These are phyloP conservation scores for Bellardia bayeri DNA, from an alignment of 2,888 invertebrate species.

Conservation along the genomic window DNA sequence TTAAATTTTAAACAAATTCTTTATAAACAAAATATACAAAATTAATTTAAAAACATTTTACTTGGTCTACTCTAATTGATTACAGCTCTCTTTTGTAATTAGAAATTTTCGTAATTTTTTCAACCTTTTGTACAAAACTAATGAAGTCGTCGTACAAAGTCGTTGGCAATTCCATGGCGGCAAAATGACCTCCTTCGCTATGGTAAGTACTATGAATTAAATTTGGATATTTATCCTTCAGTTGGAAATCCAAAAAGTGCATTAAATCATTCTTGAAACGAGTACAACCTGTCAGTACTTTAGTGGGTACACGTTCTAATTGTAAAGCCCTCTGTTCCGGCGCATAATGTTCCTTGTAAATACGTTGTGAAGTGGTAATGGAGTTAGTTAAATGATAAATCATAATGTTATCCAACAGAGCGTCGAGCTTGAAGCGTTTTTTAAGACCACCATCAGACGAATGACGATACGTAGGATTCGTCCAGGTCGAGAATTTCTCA, in stretches of 20 bases:
- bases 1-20: neutral
- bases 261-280: conserved; percentile 89
- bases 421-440: conserved; percentile 85
- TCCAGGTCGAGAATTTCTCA: conserved; percentile 93
- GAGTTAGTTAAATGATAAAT: conserved; percentile 91
- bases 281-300: conserved; percentile 90
- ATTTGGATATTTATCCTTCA: conserved; percentile 87
- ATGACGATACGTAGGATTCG: conserved; percentile 85
- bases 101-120: conserved; percentile 67
- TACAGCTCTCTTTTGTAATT: conserved; percentile 52
- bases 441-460: conserved; percentile 88
- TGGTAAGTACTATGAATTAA: conserved; percentile 88
- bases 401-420: conserved; percentile 90
- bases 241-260: conserved; percentile 86
- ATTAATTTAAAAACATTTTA: neutral
- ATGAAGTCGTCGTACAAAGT: conserved; percentile 89
- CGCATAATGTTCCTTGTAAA: conserved; percentile 87
- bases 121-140: conserved; percentile 85
- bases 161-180: conserved; percentile 91
- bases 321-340: conserved; percentile 74
- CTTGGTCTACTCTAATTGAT: neutral
- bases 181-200: conserved; percentile 93
- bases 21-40: neutral
- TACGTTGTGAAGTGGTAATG: conserved; percentile 89
- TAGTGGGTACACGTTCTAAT: conserved; percentile 86